Percentiles rank a stretch among this genome's conserved stretches.
phyloP scores from a whole-genome alignment of 1,140 invertebrate species.

The Drosophila kikkawai region DNA sequence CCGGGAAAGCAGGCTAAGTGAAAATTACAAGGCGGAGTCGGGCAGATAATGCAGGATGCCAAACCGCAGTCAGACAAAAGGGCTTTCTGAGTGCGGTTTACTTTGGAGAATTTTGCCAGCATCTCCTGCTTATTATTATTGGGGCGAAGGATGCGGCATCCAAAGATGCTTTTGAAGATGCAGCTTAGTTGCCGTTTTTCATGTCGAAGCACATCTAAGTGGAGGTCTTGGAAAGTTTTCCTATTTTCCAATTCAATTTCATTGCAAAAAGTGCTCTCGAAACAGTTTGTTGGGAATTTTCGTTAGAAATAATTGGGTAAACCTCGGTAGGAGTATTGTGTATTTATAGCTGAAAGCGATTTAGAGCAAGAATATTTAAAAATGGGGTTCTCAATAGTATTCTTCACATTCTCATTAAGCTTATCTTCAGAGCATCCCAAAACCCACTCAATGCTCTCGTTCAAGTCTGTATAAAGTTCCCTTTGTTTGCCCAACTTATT shows the following conservation, averaged over 20 bases:
- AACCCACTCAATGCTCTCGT: not conserved
- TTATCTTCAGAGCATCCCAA: not conserved
- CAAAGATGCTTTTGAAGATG: not conserved
- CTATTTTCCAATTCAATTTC: slow-evolving; percentile 8
- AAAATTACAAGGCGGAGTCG: slow-evolving; percentile 26
- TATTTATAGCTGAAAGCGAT: not conserved
- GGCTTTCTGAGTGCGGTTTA: slow-evolving; percentile 23
- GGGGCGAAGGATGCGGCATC: not conserved
- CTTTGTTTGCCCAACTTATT: slow-evolving; percentile 14
- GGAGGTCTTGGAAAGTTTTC: not conserved
- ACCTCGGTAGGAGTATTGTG: not conserved
- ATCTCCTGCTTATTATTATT: slow-evolving; percentile 21
- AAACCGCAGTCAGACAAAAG: slow-evolving; percentile 36
- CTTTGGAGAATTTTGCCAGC: slow-evolving; percentile 10
- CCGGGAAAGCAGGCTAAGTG: slow-evolving; percentile 10
- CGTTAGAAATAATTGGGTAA: not conserved
- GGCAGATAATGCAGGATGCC: slow-evolving; percentile 32
- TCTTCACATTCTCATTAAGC: not conserved
- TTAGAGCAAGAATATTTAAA: not conserved
- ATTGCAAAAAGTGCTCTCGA: not conserved
- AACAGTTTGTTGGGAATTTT: not conserved
- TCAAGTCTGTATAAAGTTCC: slow-evolving; percentile 1
- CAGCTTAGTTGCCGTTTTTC: slow-evolving; percentile 7
- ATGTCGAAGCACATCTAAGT: not conserved
- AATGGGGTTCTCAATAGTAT: not conserved